Conservation (phyloP, 2,888 invertebrate species). For the Hydrotaea diabolus region DNA sequence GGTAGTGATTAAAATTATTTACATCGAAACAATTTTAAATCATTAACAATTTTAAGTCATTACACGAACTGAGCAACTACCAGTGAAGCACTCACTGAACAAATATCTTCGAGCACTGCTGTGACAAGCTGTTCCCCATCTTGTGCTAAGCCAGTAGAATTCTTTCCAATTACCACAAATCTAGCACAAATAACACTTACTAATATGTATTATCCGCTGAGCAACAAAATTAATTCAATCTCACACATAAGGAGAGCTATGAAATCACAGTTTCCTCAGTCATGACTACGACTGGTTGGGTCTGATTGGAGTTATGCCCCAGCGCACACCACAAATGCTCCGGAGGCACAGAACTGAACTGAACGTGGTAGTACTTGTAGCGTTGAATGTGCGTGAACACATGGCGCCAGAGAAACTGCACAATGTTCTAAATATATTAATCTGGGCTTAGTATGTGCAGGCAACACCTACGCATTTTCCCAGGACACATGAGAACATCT, state of each 20-base stretch:
- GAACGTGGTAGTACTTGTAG: background rate
- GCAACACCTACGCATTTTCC: conserved; percentile 65
- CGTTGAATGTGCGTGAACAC: background rate
- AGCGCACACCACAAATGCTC: background rate
- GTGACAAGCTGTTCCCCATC: too few species aligned
- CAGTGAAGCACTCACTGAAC: too few species aligned
- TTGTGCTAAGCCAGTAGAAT: background rate
- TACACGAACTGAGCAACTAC: too few species aligned
- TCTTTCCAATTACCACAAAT: background rate
- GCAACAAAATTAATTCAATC: background rate
- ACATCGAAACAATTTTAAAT: too few species aligned
- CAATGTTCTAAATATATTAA: conserved; percentile 40
- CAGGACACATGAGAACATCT: conserved; percentile 54
- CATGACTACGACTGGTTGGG: background rate
- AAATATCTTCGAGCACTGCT: too few species aligned
- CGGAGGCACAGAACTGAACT: background rate
- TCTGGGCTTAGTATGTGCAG: conserved; percentile 44
- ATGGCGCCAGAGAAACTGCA: conserved; percentile 54
- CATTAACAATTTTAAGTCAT: too few species aligned
- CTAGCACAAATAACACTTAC: background rate
- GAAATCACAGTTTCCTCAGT: background rate
- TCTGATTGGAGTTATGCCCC: background rate
- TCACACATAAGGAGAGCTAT: background rate
- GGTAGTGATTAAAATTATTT: too few species aligned
- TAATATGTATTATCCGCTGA: background rate